Percentiles rank a stretch among this genome's conserved stretches.
phyloP scores from a whole-genome alignment of 2,113 vertebrate species.

The Alethe diademata region DNA sequence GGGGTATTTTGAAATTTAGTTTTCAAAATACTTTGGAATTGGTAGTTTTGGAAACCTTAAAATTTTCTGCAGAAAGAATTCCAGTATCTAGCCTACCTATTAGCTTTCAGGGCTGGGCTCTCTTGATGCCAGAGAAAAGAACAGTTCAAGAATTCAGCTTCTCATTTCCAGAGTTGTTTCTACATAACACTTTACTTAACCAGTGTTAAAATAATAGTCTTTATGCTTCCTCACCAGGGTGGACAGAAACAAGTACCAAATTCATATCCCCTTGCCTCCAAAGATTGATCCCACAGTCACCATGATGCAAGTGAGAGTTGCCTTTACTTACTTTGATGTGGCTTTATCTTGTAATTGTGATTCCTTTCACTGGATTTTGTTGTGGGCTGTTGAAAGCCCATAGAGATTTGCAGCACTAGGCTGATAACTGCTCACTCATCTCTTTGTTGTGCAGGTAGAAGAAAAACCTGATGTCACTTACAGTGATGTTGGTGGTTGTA shows the following conservation, averaged over 20 bases:
- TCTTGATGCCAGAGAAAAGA: background rate
- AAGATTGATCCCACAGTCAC: constrained; percentile 99
- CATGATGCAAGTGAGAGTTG: constrained; percentile 94
- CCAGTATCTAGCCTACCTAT: background rate
- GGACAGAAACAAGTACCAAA: constrained; percentile 99
- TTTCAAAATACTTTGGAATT: background rate
- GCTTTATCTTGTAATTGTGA: background rate
- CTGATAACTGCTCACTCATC: background rate
- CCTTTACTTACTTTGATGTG: background rate
- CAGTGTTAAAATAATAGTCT: background rate
- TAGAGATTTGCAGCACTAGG: background rate
- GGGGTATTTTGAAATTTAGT: background rate
- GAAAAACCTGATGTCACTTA: constrained; percentile 99
- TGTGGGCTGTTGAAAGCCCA: background rate
- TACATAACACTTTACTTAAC: background rate
- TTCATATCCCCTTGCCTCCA: constrained; percentile 96
- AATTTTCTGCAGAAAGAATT: background rate
- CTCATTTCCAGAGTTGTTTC: background rate
- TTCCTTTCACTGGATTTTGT: background rate
- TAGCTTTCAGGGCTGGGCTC: constrained; percentile 6
- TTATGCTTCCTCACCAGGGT: constrained; percentile 77
- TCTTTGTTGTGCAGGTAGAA: constrained; percentile 82
- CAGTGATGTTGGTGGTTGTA: constrained; percentile 97
- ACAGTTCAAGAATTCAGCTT: background rate
- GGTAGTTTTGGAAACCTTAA: background rate